Conservation (phyloP, 2,888 invertebrate species). For the Nephrocerus scutellatus region DNA sequence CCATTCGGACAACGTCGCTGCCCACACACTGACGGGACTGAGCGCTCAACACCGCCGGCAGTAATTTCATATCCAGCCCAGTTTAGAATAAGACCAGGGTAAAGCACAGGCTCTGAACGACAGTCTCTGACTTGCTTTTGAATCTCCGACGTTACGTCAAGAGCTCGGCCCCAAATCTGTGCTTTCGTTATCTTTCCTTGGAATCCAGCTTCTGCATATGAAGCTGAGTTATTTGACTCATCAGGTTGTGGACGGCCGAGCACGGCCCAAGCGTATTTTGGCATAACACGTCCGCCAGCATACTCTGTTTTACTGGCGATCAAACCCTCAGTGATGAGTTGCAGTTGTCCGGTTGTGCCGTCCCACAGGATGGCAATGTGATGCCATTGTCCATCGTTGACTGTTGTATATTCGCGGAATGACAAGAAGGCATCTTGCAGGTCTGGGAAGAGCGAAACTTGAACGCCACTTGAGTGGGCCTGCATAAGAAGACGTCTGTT, state of each 20-base stretch:
- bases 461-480: slow-evolving; percentile 88
- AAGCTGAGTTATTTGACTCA: slow-evolving; percentile 51
- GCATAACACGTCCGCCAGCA: slow-evolving; percentile 76
- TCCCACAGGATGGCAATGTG: slow-evolving; percentile 94
- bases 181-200: slow-evolving; percentile 91
- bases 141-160: slow-evolving; percentile 86
- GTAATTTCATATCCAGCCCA: slow-evolving; percentile 93
- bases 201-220: slow-evolving; percentile 84
- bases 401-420: slow-evolving; percentile 84
- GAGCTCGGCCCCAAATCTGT: slow-evolving; percentile 86
- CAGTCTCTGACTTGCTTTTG: slow-evolving; percentile 92
- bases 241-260: slow-evolving; percentile 82
- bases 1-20: slow-evolving; percentile 83
- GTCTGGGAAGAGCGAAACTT: slow-evolving; percentile 82
- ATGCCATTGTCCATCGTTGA: slow-evolving; percentile 96
- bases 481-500: slow-evolving; percentile 77
- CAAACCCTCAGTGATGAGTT: slow-evolving; percentile 89
- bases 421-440: slow-evolving; percentile 83
- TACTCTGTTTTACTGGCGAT: slow-evolving; percentile 88
- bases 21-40: slow-evolving; percentile 87
- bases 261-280: slow-evolving; percentile 84
- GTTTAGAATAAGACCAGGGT: slow-evolving; percentile 75
- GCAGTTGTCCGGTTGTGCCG: slow-evolving; percentile 78
- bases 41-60: slow-evolving; percentile 80
- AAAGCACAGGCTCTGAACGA: slow-evolving; percentile 83